Conservation (phyloP, 2,888 invertebrate genomes). For the Rambutsinella grinnellia region DNA sequence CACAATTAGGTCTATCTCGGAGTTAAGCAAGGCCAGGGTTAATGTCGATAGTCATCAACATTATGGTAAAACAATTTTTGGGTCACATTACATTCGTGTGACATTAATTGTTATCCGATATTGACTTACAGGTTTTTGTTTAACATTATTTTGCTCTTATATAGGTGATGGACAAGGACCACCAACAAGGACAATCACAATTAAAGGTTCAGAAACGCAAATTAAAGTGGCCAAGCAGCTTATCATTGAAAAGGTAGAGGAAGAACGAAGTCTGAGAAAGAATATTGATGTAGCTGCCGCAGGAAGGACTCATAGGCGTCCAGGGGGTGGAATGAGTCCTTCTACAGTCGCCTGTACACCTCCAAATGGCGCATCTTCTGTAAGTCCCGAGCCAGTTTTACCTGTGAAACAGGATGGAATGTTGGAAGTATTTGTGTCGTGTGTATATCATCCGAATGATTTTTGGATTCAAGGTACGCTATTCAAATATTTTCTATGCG, state of each 20-base stretch:
- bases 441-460: constrained; percentile 81
- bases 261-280: constrained; percentile 71
- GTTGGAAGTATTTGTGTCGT: constrained; percentile 89
- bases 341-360: constrained; percentile 4
- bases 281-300: constrained; percentile 69
- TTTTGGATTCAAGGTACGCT: constrained; percentile 88
- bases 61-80: constrained; percentile 38
- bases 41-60: constrained; percentile 71
- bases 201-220: constrained; percentile 81
- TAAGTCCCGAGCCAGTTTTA: constrained; percentile 36
- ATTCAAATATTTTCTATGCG: not conserved
- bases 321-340: constrained; percentile 12
- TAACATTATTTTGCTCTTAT: not conserved
- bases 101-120: not conserved
- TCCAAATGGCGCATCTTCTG: constrained; percentile 15
- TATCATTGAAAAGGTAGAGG: constrained; percentile 78
- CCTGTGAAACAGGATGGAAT: constrained; percentile 71
- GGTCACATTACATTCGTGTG: constrained; percentile 62
- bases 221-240: constrained; percentile 80
- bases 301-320: constrained; percentile 34
- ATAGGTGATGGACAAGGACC: constrained; percentile 29
- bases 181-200: constrained; percentile 67
- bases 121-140: not conserved
- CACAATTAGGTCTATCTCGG: constrained; percentile 79
- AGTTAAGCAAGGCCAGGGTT: constrained; percentile 80